These are phyloP conservation scores for Zaprionus obscuricornis DNA, from an alignment of 2,888 invertebrate species.

Conservation along the genomic window DNA sequence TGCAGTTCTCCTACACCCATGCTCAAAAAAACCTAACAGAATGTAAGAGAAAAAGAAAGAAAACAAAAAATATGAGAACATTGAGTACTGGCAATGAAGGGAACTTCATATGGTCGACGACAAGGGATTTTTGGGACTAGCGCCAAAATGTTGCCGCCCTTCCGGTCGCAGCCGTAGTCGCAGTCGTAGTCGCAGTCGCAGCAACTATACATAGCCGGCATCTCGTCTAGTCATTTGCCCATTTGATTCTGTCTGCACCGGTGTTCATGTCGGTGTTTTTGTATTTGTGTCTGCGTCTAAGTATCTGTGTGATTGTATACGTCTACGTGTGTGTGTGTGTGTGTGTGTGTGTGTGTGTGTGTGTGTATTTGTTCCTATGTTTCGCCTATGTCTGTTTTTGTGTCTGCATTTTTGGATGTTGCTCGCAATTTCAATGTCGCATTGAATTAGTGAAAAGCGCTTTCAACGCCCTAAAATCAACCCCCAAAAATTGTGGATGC, in stretches of 20 bases:
- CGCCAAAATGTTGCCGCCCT: slow-evolving; percentile 65
- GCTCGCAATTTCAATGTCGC: slow-evolving; percentile 80
- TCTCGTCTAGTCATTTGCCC: slow-evolving; percentile 59
- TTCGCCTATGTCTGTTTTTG: slow-evolving; percentile 19
- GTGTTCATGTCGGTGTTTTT: slow-evolving; percentile 1
- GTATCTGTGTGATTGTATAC: slow-evolving; percentile 21
- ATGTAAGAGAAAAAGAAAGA: neutral
- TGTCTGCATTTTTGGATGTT: slow-evolving; percentile 67
- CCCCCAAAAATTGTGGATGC: slow-evolving; percentile 59
- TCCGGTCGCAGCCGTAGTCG: slow-evolving; percentile 59
- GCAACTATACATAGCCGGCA: slow-evolving; percentile 17
- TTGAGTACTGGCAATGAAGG: neutral
- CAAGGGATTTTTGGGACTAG: slow-evolving; percentile 34
- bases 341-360: slow-evolving; percentile 1
- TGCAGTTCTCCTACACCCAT: slow-evolving; percentile 47
- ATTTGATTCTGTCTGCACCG: slow-evolving; percentile 18
- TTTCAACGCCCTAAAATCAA: slow-evolving; percentile 74
- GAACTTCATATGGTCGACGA: too few relatives aligned
- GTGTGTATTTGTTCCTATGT: neutral
- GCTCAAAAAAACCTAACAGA: slow-evolving; percentile 4
- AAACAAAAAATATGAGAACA: slow-evolving; percentile 23
- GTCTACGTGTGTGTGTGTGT: slow-evolving; percentile 64
- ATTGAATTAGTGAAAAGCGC: slow-evolving; percentile 80
- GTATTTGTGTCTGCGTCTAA: slow-evolving; percentile 1
- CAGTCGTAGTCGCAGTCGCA: too few relatives aligned